Evolutionary conservation across 2,888 invertebrate genomes (phyloP).

Genomic region (Protodeltote pygarga): DNA sequence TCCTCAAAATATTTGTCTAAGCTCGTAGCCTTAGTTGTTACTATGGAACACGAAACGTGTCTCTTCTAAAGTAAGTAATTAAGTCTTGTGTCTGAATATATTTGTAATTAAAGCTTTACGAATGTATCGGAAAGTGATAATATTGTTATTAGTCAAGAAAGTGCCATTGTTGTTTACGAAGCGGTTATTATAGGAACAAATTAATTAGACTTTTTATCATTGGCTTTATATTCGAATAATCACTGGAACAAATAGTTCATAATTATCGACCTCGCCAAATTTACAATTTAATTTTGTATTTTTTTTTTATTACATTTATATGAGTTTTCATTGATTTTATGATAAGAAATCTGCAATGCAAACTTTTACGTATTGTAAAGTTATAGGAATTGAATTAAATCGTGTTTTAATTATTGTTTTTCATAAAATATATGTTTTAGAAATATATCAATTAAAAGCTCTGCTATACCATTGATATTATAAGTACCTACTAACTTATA

Average conservation of each 20-base stretch:
- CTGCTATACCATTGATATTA: conserved; percentile 78
- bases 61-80: conserved; percentile 22
- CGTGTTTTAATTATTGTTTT: conserved; percentile 38
- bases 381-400: conserved; percentile 14
- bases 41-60: conserved; percentile 12
- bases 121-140: conserved; percentile 61
- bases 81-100: conserved; percentile 25
- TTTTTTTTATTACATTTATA: conserved; percentile 21
- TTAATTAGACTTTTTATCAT: conserved; percentile 30
- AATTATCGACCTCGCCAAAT: conserved; percentile 21
- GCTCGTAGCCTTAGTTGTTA: not conserved
- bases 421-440: conserved; percentile 34
- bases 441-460: conserved; percentile 57
- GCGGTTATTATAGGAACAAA: conserved; percentile 42
- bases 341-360: conserved; percentile 11
- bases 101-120: conserved; percentile 45
- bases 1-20: not conserved
- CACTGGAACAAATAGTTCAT: conserved; percentile 10
- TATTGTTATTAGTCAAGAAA: conserved; percentile 61
- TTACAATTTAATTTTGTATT: conserved; percentile 12
- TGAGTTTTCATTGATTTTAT: conserved; percentile 13
- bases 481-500: conserved; percentile 64
- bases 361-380: conserved; percentile 17
- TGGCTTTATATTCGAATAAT: conserved; percentile 15
- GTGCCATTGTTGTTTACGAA: conserved; percentile 66